Conservation (phyloP, 2,888 invertebrate species). For the Nebria brevicollis region DNA sequence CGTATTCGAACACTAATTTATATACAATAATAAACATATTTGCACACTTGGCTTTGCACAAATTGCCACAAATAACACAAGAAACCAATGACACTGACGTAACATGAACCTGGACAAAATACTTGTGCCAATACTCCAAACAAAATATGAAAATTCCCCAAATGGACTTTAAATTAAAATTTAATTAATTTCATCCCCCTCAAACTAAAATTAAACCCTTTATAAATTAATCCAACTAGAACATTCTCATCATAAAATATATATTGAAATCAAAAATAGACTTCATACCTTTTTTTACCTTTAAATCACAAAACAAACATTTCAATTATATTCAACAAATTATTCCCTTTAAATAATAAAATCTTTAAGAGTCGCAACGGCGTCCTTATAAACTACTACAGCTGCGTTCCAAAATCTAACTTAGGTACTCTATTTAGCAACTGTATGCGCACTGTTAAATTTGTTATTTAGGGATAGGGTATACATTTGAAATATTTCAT, state of each 20-base stretch:
- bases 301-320: too few relatives aligned
- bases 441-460: too few relatives aligned
- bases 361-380: too few relatives aligned
- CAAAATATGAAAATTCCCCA: conserved; percentile 13
- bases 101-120: conserved; percentile 18
- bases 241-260: too few relatives aligned
- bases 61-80: conserved; percentile 36
- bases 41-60: conserved; percentile 29
- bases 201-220: neutral
- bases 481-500: neutral
- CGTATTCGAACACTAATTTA: conserved; percentile 45
- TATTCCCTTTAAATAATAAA: too few relatives aligned
- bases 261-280: too few relatives aligned
- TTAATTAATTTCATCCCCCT: neutral
- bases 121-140: conserved; percentile 3
- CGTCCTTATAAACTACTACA: too few relatives aligned
- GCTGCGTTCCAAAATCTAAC: too few relatives aligned
- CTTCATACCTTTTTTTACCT: too few relatives aligned
- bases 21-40: conserved; percentile 44
- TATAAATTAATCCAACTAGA: neutral
- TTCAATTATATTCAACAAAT: too few relatives aligned
- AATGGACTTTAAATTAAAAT: neutral
- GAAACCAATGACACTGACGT: conserved; percentile 46
- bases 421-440: too few relatives aligned
- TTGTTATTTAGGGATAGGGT: neutral